Evolutionary conservation across 2,888 invertebrate species (phyloP).

Genomic region (Antitype chi): DNA sequence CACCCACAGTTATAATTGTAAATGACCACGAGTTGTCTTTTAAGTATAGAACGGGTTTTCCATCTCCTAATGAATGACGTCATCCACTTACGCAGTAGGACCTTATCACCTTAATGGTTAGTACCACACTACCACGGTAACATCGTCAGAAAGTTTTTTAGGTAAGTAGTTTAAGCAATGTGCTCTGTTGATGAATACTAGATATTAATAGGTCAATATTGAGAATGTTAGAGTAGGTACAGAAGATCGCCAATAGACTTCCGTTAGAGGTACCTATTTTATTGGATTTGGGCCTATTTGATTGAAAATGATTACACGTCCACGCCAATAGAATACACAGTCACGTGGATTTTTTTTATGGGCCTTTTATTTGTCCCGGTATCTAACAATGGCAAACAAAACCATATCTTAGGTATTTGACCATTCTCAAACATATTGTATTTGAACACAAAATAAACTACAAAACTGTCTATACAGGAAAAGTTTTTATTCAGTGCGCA

Average conservation of each 20-base stretch:
- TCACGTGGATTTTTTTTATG: not conserved
- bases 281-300: not conserved
- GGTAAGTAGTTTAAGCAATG: not conserved
- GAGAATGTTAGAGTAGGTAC: not conserved
- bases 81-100: not conserved
- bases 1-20: conserved; percentile 1
- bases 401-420: conserved; percentile 13
- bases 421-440: not conserved
- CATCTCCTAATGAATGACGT: not conserved
- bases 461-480: not conserved
- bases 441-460: not conserved
- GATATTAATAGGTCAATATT: not conserved
- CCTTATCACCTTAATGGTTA: not conserved
- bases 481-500: too few species aligned
- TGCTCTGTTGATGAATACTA: not conserved
- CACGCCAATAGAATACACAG: not conserved
- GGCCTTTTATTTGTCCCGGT: not conserved
- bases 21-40: conserved; percentile 12
- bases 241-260: not conserved
- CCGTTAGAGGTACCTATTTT: not conserved
- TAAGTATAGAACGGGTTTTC: not conserved
- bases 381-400: conserved; percentile 1
- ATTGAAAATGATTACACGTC: not conserved
- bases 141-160: not conserved
- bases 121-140: not conserved